A percentile compares a stretch with the other conserved stretches of the same genome.
Conservation (phyloP, 2,797 vertebrate genomes). For the Orestias chungarensis region DNA sequence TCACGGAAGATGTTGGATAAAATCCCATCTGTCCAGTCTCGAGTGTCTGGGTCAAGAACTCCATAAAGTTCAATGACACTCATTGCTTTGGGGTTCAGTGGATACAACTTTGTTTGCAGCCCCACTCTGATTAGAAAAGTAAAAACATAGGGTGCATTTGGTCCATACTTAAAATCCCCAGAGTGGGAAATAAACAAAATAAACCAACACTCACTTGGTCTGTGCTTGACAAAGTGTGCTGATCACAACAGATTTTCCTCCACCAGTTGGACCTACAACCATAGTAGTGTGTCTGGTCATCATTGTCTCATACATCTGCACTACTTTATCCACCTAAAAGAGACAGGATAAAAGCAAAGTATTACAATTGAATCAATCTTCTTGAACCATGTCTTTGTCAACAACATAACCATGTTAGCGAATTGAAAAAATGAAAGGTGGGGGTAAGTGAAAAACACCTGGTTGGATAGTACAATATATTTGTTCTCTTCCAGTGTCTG, state of each 20-base stretch:
- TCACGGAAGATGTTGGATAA: slow-evolving; percentile 98
- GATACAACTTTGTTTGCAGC: slow-evolving; percentile 87
- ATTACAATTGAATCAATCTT: not conserved
- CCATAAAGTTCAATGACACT: slow-evolving; percentile 96
- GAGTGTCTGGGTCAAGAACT: slow-evolving; percentile 89
- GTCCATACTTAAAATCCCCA: slow-evolving; percentile 5
- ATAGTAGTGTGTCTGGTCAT: slow-evolving; percentile 96
- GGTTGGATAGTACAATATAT: slow-evolving; percentile 83
- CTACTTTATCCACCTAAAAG: slow-evolving; percentile 94
- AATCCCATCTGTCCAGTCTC: slow-evolving; percentile 97
- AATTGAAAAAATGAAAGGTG: not conserved
- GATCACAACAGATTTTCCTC: slow-evolving; percentile 97
- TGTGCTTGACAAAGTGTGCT: slow-evolving; percentile 93
- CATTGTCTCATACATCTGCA: slow-evolving; percentile 99
- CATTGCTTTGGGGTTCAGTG: slow-evolving; percentile 94
- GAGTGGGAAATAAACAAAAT: not conserved
- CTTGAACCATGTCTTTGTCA: slow-evolving; percentile 2
- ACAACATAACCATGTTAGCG: not conserved
- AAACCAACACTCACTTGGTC: slow-evolving; percentile 84
- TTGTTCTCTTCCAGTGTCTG: slow-evolving; percentile 80
- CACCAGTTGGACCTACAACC: slow-evolving; percentile 96
- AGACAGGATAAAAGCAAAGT: slow-evolving; percentile 4
- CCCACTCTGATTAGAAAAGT: slow-evolving; percentile 82
- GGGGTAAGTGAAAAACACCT: slow-evolving; percentile 76
- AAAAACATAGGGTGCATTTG: slow-evolving; percentile 16